phyloP scores from a whole-genome alignment of 2,797 vertebrate genomes.

The Anniella stebbinsi region DNA sequence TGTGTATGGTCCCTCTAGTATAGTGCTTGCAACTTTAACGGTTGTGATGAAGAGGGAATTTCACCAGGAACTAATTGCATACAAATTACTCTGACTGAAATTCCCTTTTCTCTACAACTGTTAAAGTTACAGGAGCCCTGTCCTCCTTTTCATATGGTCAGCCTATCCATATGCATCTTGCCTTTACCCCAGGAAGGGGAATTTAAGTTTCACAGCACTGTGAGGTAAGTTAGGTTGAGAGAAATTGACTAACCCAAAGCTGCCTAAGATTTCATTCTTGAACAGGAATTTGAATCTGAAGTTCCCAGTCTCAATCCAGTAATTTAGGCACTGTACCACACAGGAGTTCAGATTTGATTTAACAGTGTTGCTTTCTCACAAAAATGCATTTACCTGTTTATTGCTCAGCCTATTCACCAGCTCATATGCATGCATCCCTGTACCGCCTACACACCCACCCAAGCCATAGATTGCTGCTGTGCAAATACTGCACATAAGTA shows the following conservation, averaged over 20 bases:
- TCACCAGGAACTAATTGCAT: no score
- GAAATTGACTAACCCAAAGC: not conserved
- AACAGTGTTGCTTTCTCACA: not conserved
- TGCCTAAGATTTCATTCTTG: not conserved
- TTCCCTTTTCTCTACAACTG: no score
- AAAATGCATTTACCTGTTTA: not conserved
- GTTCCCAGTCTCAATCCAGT: not conserved
- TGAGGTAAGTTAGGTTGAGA: not conserved
- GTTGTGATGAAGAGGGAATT: no score
- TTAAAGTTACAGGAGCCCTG: no score
- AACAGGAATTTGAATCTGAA: no score
- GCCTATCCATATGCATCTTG: not conserved
- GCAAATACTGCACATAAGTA: not conserved
- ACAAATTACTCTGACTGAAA: no score
- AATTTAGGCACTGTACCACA: not conserved
- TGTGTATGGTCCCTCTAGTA: no score
- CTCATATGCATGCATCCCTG: not conserved
- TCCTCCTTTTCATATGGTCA: no score
- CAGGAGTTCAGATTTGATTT: not conserved
- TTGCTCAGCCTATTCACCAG: not conserved
- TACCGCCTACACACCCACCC: not conserved
- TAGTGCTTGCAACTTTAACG: no score
- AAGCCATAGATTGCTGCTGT: not conserved
- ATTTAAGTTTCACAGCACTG: slow-evolving; percentile 6
- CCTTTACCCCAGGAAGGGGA: no score